Evolutionary conservation across 2,888 invertebrate genomes (phyloP), one percentile per base, ranked within the genome.

Genomic region (Mycalesis mineus): DNA sequence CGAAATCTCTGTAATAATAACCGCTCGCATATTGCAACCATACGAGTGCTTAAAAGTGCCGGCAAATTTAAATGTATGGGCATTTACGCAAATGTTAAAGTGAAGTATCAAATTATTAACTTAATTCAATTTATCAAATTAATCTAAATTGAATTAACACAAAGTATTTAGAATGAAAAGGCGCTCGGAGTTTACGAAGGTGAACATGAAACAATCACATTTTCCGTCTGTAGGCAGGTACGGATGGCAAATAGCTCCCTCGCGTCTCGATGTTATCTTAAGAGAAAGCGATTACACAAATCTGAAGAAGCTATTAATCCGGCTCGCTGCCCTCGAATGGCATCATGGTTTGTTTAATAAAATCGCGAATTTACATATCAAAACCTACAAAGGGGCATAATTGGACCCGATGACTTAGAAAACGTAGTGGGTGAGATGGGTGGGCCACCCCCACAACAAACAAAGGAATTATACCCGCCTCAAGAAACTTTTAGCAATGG

Each of bases 401-500:
- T 89, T 89, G 89, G 88, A 89, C 83, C 87, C 88, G 89, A 89
- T 89, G 88, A 89, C 88, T 89, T 89, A 89, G 89, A 89, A 89
- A 89, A 89, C 88, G 85, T 87, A 84, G 87, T 78, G 85, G 88
- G 85, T 75, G 85, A 80, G 72, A 73, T 71, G 78, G 82, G 81
- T 67, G 77, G 74, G 82, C 82, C 80, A 84, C 87, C 83, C 82
- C 74, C 69, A 80, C 80, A 84, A 87, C 86, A 89, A 89, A 89
- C 88, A 89, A 89, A 89, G 89, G 89, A 89, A 89, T 89, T 89
- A 89, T 88, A 85, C 88, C 89, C 89, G 89, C 89, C 88, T 89
- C 88, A 89, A 89, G 89, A 89, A 89, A 89, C 89, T 89, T 89
- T 89, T 89, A 88, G 88, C 89, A 89, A 88, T 89, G 88, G 89